Base-by-base conservation (phyloP, 2,888 invertebrate species). In the Galeopsomyia nigrocyanea region DNA sequence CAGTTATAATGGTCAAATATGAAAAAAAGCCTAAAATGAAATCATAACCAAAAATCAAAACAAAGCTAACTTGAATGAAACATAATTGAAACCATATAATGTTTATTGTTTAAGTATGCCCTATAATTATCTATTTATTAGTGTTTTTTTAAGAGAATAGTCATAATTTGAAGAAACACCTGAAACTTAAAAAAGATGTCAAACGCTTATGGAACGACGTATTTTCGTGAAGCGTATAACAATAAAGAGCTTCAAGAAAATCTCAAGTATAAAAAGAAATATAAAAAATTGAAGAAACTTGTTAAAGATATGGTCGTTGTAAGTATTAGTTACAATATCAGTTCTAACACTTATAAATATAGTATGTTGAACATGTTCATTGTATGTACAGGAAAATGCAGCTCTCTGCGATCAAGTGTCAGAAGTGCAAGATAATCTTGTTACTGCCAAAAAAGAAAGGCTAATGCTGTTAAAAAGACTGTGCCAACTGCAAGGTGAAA, bases 371-470 rank as follows among this genome's bases (percentile, higher is more conserved):
- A 49, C 5, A 57, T 60, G 17, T 21, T 31, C 2, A 49, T 69
- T 75, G 10, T 26, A 61, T 70, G 77, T 81, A 2, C 80, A 94
- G 94, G 94, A 94, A 88, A 95, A 94, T 88, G 92, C 94, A 66
- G 93, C 94, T 6, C 85, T 96, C 2, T 95, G 96, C 86, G 97
- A 97, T 88, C 95, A 96, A 89, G 93, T 96, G 17, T 92, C 94
- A 0, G 91, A 92, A 85, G 91, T 94, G 76, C 96, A 97, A 87
- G 93, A 95, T 80, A 94, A 94, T 84, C 91, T 95, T 62, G 87
- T 92, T 31, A 90, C 93, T 66, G 92, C 93, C 0, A 94, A 94
- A 82, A 95, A 96, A 83, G 96, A 97, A 85, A 89, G 96, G 75
- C 90, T 94, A 77, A 95, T 92, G 86, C 87, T 97, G 56, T 87